A percentile compares a stretch with the other conserved stretches of the same genome.
phyloP scores from a whole-genome alignment of 2,888 invertebrate species.

The Yponomeuta malinellus region DNA sequence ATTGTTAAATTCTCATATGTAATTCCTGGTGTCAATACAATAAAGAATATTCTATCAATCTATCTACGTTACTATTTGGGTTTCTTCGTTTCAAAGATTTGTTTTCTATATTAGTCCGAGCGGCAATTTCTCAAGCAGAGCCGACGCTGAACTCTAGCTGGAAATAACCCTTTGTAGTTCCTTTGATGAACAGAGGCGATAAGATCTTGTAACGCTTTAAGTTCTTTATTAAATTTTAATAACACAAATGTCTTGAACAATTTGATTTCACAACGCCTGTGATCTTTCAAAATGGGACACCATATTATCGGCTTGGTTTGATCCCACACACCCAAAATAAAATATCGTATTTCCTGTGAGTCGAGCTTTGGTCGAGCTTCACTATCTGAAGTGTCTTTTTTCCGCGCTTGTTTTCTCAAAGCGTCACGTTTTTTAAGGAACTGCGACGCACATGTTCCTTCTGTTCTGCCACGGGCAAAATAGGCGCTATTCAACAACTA shows the following conservation, averaged over 20 bases:
- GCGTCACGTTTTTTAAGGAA: conserved; percentile 64
- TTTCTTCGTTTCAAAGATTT: too few relatives aligned
- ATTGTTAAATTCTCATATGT: too few relatives aligned
- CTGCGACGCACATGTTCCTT: conserved; percentile 69
- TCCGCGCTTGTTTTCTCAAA: conserved; percentile 51
- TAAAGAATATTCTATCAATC: too few relatives aligned
- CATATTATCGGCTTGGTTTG: conserved; percentile 72
- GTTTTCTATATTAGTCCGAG: not conserved
- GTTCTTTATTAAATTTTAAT: conserved; percentile 8
- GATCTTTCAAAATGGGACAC: conserved; percentile 59
- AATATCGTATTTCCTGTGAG: conserved; percentile 76
- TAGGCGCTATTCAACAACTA: not conserved
- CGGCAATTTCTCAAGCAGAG: not conserved
- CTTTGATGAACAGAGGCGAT: conserved; percentile 4
- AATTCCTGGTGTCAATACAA: too few relatives aligned
- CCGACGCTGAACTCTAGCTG: not conserved
- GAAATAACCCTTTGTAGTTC: conserved; percentile 15
- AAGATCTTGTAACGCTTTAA: not conserved
- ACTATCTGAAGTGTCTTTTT: conserved; percentile 61
- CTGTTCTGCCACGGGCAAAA: not conserved
- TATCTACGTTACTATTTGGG: too few relatives aligned
- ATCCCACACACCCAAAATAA: conserved; percentile 76
- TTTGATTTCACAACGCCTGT: conserved; percentile 61
- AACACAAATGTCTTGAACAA: conserved; percentile 52
- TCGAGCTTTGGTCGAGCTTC: conserved; percentile 68